phyloP scores from a whole-genome alignment of 1,140 invertebrate genomes.

The Tetramorium alpestre region DNA sequence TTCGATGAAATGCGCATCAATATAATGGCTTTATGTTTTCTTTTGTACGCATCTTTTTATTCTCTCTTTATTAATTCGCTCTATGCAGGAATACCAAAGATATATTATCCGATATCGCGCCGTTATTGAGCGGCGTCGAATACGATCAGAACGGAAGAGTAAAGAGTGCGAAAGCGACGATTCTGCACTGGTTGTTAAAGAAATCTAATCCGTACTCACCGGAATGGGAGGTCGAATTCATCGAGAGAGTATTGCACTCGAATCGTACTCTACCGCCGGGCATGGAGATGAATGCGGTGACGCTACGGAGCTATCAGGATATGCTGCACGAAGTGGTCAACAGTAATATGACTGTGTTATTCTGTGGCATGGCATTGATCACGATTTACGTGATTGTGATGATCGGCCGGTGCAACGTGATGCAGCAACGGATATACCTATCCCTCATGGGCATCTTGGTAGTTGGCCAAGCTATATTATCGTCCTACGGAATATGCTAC shows the following conservation, averaged over 20 bases:
- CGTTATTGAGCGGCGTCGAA: constrained; percentile 77
- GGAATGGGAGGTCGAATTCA: constrained; percentile 84
- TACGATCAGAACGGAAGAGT: constrained; percentile 76
- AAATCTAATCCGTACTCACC: constrained; percentile 75
- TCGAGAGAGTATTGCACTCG: constrained; percentile 76
- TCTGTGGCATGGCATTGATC: constrained; percentile 86
- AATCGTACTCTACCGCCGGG: constrained; percentile 79
- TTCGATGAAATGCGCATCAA: not conserved
- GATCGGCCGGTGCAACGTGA: constrained; percentile 86
- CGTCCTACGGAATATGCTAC: constrained; percentile 87
- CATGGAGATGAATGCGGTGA: constrained; percentile 81
- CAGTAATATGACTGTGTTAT: constrained; percentile 85
- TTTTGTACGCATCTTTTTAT: not conserved
- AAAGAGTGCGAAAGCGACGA: constrained; percentile 80
- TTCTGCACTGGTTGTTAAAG: constrained; percentile 83
- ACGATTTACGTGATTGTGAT: constrained; percentile 86
- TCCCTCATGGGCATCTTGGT: constrained; percentile 86
- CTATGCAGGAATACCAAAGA: constrained; percentile 70
- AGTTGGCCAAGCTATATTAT: constrained; percentile 85
- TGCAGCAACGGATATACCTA: constrained; percentile 86
- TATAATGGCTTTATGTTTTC: not conserved
- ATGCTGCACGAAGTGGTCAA: constrained; percentile 82
- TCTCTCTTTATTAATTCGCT: not conserved
- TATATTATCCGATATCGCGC: constrained; percentile 76
- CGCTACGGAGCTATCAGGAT: constrained; percentile 82